phyloP scores from a whole-genome alignment of 2,113 vertebrate genomes.

The Takifugu flavidus region DNA sequence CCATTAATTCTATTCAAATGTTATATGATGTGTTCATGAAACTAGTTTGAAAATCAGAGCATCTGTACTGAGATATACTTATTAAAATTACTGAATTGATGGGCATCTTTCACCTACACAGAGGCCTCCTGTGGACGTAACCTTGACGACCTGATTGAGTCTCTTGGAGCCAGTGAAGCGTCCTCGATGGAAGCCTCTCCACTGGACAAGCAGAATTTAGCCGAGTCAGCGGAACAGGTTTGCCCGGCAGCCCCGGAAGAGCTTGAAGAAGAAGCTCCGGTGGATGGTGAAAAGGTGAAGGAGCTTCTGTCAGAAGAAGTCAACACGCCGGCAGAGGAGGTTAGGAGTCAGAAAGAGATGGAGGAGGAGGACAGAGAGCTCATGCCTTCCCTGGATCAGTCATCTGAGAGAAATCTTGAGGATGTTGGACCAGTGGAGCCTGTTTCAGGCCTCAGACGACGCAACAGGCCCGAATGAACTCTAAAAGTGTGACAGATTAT shows the following conservation, averaged over 20 bases:
- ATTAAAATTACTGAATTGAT: background rate
- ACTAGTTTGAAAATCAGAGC: constrained; percentile 11
- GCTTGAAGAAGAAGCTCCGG: constrained; percentile 6
- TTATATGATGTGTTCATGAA: background rate
- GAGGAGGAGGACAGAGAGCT: constrained; percentile 18
- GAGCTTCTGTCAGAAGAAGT: background rate
- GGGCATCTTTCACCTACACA: constrained; percentile 36
- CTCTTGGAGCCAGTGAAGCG: constrained; percentile 65
- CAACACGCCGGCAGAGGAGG: background rate
- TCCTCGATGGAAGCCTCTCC: background rate
- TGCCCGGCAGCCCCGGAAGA: constrained; percentile 9
- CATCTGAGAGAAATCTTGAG: constrained; percentile 44
- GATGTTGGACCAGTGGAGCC: constrained; percentile 40
- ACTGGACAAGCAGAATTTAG: background rate
- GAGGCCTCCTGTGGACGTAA: constrained; percentile 74
- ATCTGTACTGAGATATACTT: background rate
- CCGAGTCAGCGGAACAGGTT: background rate
- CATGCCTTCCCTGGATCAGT: constrained; percentile 39
- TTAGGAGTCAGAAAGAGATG: constrained; percentile 30
- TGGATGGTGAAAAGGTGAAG: constrained; percentile 26
- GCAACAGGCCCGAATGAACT: constrained; percentile 76
- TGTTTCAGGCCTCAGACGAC: constrained; percentile 72
- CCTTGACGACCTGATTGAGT: constrained; percentile 82
- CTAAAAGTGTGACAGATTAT: constrained; percentile 5
- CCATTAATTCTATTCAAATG: no score